Evolutionary conservation across 1,140 invertebrate species (phyloP).

Genomic region (Colletes latitarsis): DNA sequence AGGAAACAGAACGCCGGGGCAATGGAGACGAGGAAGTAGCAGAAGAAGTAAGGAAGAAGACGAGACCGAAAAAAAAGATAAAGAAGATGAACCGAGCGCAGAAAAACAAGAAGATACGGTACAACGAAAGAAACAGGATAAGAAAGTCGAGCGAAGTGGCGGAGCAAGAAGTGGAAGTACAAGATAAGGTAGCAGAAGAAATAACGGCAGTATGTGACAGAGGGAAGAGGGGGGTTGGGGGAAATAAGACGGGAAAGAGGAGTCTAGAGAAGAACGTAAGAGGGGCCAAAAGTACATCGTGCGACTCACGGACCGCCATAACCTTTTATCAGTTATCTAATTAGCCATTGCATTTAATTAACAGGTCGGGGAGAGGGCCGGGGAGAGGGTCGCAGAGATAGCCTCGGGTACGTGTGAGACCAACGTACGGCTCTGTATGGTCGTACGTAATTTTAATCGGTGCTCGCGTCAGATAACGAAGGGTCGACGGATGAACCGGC

Average conservation of each 20-base stretch:
- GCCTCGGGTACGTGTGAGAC: slow-evolving; percentile 42
- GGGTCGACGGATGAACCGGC: slow-evolving; percentile 68
- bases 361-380: slow-evolving; percentile 54
- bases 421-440: slow-evolving; percentile 38
- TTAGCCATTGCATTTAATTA: slow-evolving; percentile 75
- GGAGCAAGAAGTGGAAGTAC: not conserved
- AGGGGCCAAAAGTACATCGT: slow-evolving; percentile 51
- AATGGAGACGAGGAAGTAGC: not conserved
- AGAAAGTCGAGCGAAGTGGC: not conserved
- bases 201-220: not conserved
- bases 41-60: not conserved
- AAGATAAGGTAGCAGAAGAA: not conserved
- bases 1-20: too few species aligned
- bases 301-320: slow-evolving; percentile 54
- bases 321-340: slow-evolving; percentile 75
- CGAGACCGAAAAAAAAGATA: not conserved
- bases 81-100: not conserved
- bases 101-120: not conserved
- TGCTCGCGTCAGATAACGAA: slow-evolving; percentile 70
- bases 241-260: not conserved
- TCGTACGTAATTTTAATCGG: slow-evolving; percentile 72
- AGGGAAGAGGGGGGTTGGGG: not conserved
- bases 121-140: not conserved
- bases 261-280: not conserved
- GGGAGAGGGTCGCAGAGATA: slow-evolving; percentile 32